Base-by-base conservation (phyloP, 2,113 vertebrate species). In the Pelobates fuscus region DNA sequence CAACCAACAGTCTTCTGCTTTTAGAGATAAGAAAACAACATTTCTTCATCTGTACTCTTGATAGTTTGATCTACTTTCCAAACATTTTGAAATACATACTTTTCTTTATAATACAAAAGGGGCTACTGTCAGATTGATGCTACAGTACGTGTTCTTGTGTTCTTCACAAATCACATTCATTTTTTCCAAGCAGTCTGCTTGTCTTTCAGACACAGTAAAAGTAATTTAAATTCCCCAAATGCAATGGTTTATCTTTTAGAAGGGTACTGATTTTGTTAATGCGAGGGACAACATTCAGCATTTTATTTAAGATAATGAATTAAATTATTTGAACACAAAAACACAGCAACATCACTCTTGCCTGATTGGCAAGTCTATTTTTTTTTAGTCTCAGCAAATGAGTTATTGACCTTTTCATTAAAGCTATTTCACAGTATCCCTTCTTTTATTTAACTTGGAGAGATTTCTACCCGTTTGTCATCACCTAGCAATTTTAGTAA, bases 381-480 rank as follows among this genome's bases (percentile, higher is more conserved):
- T 89, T n/a, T 32, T 90, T 91, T 89, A 87, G 85, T 88, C 83
- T 88, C 84, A 65, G 87, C 86, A 91, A 92, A 90, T 88, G 87
- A 86, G 88, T 90, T 92, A 91, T 88, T 88, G 90, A 93, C 88
- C 86, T 84, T 82, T 83, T 88, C 87, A 81, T 89, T 90, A 88
- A 87, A 87, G 84, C 79, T 85, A 85, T 86, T 85, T 87, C 82
- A 46, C 83, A 90, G 84, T 86, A 85, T 88, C 77, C 77, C 78
- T 91, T 90, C 77, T 83, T 86, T 90, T 90, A 89, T 89, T 92
- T 92, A 91, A 91, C 84, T 86, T 78, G 81, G 85, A 81, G 77
- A 79, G 86, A 85, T 81, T 80, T 62, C 80, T 85, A 49, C 89
- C 81, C 88, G 89, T 32, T 88, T 86, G 83, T 81, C 77, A 70